Evolutionary conservation across 2,113 vertebrate genomes (phyloP).

Genomic region (Gavialis gangeticus): DNA sequence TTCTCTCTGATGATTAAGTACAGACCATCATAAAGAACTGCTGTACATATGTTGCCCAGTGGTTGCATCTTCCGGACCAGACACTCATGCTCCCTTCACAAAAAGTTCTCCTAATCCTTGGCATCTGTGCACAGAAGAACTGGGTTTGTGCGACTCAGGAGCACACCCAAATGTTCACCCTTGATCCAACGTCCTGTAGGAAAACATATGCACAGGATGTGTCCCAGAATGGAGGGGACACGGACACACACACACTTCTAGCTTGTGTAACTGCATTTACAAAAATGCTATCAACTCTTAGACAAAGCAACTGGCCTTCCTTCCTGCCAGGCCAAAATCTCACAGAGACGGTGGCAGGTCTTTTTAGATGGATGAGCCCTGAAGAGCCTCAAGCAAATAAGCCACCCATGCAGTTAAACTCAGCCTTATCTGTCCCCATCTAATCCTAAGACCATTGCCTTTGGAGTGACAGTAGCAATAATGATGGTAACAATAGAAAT

Average conservation of each 20-base stretch:
- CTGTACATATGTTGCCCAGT: not conserved
- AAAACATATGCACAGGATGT: constrained; percentile 45
- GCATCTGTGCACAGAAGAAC: not conserved
- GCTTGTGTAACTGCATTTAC: constrained; percentile 38
- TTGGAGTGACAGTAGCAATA: constrained; percentile 31
- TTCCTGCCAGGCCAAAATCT: constrained; percentile 46
- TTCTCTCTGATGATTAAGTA: not conserved
- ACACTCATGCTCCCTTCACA: not conserved
- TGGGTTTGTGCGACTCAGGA: not conserved
- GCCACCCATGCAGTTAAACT: not conserved
- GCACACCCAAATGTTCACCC: not conserved
- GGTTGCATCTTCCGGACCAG: not conserved
- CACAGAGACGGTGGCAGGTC: not conserved
- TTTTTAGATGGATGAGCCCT: constrained; percentile 55
- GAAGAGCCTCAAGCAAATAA: constrained; percentile 63
- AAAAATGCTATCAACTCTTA: constrained; percentile 65
- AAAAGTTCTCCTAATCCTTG: not conserved
- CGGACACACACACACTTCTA: constrained; percentile 5
- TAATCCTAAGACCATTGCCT: constrained; percentile 15
- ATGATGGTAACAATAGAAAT: not conserved
- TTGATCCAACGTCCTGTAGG: not conserved
- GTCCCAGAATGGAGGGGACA: not conserved
- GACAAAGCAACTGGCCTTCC: not conserved
- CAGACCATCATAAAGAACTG: not conserved
- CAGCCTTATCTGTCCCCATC: constrained; percentile 40